Evolutionary conservation across 2,888 invertebrate species (phyloP).

Genomic region (Amphimallon solstitiale): DNA sequence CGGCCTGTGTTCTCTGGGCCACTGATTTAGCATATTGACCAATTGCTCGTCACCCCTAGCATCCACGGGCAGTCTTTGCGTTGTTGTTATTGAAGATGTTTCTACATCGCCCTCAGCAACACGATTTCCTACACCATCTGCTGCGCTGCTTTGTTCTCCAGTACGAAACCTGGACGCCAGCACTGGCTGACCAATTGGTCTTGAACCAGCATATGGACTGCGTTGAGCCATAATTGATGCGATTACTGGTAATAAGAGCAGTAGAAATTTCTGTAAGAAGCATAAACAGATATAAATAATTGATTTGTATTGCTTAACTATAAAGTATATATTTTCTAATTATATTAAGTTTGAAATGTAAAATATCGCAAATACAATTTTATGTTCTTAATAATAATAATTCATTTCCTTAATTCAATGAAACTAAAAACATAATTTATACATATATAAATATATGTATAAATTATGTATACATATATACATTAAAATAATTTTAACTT

Average conservation of each 20-base stretch:
- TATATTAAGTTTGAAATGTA: too few relatives aligned
- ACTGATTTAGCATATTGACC: slow-evolving; percentile 71
- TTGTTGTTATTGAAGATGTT: slow-evolving; percentile 52
- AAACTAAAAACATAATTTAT: too few relatives aligned
- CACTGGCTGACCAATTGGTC: slow-evolving; percentile 70
- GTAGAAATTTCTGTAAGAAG: slow-evolving; percentile 27
- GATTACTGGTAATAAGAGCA: slow-evolving; percentile 28
- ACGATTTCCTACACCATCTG: slow-evolving; percentile 62
- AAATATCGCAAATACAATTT: too few relatives aligned
- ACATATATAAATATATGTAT: too few relatives aligned
- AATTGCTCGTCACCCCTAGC: slow-evolving; percentile 72
- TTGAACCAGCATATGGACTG: slow-evolving; percentile 71
- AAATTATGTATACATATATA: too few relatives aligned
- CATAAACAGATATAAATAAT: not conserved
- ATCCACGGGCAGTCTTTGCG: slow-evolving; percentile 70
- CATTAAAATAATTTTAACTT: too few relatives aligned
- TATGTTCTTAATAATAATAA: too few relatives aligned
- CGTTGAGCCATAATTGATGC: slow-evolving; percentile 65
- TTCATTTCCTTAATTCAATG: too few relatives aligned
- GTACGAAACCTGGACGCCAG: slow-evolving; percentile 62
- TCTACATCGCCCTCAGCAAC: slow-evolving; percentile 67
- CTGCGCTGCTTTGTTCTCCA: slow-evolving; percentile 53
- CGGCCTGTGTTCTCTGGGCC: slow-evolving; percentile 75
- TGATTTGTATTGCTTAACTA: not conserved
- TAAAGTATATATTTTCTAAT: too few relatives aligned